Base-by-base conservation (phyloP, 2,113 vertebrate genomes). In the Pycnonotus jocosus region DNA sequence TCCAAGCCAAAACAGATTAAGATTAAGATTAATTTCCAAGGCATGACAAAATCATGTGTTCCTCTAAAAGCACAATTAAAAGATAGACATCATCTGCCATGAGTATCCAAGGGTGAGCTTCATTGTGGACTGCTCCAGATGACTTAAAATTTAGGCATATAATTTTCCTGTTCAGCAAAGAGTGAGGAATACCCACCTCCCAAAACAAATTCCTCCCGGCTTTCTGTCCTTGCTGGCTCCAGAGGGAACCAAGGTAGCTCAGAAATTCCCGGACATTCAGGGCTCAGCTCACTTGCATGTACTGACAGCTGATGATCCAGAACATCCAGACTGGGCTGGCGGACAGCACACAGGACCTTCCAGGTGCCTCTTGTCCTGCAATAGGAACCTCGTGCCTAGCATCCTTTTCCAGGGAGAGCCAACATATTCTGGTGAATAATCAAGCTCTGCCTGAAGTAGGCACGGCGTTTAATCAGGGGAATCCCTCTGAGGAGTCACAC, bases 321-420 rank as follows among this genome's bases (percentile, higher is more conserved):
- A 30, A 9, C 11, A 74, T 44, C 18, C 24, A 31, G 1, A 0
- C 12, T 56, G 38, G 14, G 7, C 35, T 62, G 25, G 30, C 1
- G 11, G 30, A 35, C 6, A 50, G 31, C 31, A 51, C 3, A 1
- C 5, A 47, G 20, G 65, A 74, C 12, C 12, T 66, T 57, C 53
- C 47, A 54, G 28, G 16, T 24, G 19, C 19, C 10, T 65, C 81
- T 42, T 88, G 25, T 53, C 15, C n/a, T 74, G 37, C 16, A 25
- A 5, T 7, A 33, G 10, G 18, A 66, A 12, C 9, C 35, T 65
- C 6, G 0, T 2, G 0, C 24, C 35, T 9, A 54, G 11, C 18
- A 74, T 47, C 20, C 23, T 70, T 91, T 78, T 23, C 42, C 50
- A 73, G 19, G 18, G 35, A 50, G 31, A 61, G 31, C 5, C 47